Conservation (phyloP, 1,140 invertebrate species). For the Drosophila suzukii region DNA sequence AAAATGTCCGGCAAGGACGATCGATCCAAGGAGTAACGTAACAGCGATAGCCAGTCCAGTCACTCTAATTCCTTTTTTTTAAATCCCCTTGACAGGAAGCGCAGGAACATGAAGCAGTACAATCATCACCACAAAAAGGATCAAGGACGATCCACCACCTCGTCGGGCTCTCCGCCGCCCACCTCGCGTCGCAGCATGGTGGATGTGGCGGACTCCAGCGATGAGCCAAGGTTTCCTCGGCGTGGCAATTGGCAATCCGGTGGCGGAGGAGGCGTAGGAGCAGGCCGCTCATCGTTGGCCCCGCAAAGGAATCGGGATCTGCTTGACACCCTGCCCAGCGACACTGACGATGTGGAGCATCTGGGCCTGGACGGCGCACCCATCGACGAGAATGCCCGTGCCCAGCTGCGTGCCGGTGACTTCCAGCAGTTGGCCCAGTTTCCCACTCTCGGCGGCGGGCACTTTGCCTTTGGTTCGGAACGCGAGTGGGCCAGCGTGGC, state of each 20-base stretch:
- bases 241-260: conserved; percentile 54
- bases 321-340: conserved; percentile 54
- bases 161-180: conserved; percentile 66
- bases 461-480: conserved; percentile 75
- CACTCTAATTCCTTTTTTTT: not conserved
- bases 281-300: conserved; percentile 23
- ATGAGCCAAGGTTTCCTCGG: conserved; percentile 67
- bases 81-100: conserved; percentile 51
- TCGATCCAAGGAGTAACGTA: conserved; percentile 80
- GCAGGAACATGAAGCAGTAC: conserved; percentile 75
- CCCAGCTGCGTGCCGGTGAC: conserved; percentile 72
- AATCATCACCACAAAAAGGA: conserved; percentile 54
- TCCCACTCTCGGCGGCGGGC: conserved; percentile 66
- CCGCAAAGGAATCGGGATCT: conserved; percentile 64
- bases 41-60: not conserved
- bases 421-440: conserved; percentile 70
- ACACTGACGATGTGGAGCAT: conserved; percentile 58
- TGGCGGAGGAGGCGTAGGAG: conserved; percentile 2
- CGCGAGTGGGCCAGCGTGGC: conserved; percentile 71
- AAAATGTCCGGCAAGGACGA: conserved; percentile 77
- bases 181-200: conserved; percentile 65
- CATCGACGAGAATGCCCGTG: conserved; percentile 65
- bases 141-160: conserved; percentile 58
- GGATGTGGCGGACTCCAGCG: conserved; percentile 80
- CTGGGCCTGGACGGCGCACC: conserved; percentile 44